Evolutionary conservation across 2,797 vertebrate genomes (phyloP), one percentile per base, ranked within the genome.

Genomic region (Etheostoma perlongum): DNA sequence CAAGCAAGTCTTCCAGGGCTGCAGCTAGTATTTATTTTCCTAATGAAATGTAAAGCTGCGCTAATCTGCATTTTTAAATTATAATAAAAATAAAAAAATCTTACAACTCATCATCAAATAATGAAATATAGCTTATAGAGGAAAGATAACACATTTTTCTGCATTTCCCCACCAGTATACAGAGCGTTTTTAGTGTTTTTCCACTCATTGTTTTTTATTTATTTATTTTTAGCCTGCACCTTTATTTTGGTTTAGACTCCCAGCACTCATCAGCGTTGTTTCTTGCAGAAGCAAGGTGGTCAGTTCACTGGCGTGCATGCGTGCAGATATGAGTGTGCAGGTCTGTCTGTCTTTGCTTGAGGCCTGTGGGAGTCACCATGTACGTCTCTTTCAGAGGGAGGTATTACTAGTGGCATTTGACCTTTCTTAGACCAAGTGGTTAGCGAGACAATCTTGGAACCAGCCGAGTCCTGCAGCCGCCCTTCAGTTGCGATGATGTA

Each of bases 321-420:
- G 40, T 27, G 55, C 2, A 0, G 2, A 18, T 36, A 30, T 21
- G 25, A 36, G 18, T 66, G 53, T 55, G 19, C 48, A 64, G 44
- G 53, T 76, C 57, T 61, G 23, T 68, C 73, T 62, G 65, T 54
- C 47, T 78, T 52, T 63, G 65, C 79, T 67, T 65, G 46, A 67
- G 63, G 63, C 23, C 13, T 74, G 73, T 76, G 21, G 58, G 72
- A 78, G 72, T 74, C 51, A 76, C 65, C 72, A 36, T 40, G 48
- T 52, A 33, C 19, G n/a, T 85, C 59, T 82, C 66, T 67, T 58
- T 72, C 52, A 68, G 46, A 64, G 52, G 48, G n/a, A 66, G 51
- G 82, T 80, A 84, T 87, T 77, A 30, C 59, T 60, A 53, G 59
- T 85, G 88, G 86, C 75, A 44, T 44, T 80, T 86, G 85, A 90